Conservation (phyloP, 2,113 vertebrate species). For the Sander vitreus region DNA sequence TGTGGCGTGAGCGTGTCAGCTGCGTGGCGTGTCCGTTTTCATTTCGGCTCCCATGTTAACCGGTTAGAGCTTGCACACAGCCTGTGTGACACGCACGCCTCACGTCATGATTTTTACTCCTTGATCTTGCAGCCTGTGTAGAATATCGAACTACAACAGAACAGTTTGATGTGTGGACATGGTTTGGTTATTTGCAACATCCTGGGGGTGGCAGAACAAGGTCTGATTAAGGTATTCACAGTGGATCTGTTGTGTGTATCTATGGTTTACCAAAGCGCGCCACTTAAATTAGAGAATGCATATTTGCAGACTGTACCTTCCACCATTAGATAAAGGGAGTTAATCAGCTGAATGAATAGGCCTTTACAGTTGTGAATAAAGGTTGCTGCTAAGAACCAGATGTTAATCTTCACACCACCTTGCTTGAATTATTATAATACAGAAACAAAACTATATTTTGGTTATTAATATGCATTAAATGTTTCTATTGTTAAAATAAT, state of each 20-base stretch:
- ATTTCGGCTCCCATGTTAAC: no score
- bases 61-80: no score
- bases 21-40: no score
- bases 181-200: not conserved
- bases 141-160: constrained; percentile 4
- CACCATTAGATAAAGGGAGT: constrained; percentile 3
- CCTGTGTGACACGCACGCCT: no score
- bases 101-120: not conserved
- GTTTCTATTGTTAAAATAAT: not conserved
- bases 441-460: not conserved
- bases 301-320: not conserved
- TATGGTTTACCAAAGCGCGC: constrained; percentile 1
- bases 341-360: constrained; percentile 17
- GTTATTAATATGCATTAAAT: not conserved
- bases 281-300: constrained; percentile 17
- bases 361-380: not conserved
- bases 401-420: not conserved
- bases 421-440: not conserved
- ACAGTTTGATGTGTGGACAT: not conserved
- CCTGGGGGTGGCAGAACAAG: not conserved
- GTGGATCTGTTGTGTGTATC: constrained; percentile 9
- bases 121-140: not conserved
- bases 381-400: not conserved
- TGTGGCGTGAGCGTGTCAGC: no score
- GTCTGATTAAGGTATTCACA: constrained; percentile 8